Conservation (phyloP, 2,113 vertebrate genomes). For the Phasianus colchicus region DNA sequence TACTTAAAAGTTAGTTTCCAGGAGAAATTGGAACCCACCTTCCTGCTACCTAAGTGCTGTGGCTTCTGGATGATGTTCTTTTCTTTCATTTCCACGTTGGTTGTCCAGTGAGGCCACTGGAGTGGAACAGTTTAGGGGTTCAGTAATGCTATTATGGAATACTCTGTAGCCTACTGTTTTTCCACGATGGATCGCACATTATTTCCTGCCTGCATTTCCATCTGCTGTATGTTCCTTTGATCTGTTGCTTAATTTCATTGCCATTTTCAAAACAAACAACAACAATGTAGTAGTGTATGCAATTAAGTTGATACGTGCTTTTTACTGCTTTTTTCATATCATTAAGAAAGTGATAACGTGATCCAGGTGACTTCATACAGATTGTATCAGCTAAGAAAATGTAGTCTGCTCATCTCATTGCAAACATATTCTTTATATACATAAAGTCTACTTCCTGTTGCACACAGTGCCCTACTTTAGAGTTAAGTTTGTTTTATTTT, state of each 20-base stretch:
- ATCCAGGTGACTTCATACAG: not conserved
- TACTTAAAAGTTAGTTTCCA: not conserved
- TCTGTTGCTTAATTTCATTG: not conserved
- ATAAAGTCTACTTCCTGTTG: not conserved
- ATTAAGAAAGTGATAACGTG: not conserved
- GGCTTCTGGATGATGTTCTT: not conserved
- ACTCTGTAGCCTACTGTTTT: not conserved
- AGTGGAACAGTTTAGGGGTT: not conserved
- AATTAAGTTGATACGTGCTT: too few species aligned
- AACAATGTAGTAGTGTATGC: too few species aligned
- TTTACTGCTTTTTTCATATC: too few species aligned
- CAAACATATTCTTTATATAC: not conserved
- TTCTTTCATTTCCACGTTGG: not conserved
- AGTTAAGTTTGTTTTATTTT: not conserved
- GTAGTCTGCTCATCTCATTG: not conserved
- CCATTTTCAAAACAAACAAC: not conserved
- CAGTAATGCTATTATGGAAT: not conserved
- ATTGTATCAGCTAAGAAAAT: not conserved
- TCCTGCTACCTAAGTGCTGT: not conserved
- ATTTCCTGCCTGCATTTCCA: not conserved
- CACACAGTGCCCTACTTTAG: not conserved
- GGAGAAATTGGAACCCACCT: not conserved
- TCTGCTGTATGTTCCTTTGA: not conserved
- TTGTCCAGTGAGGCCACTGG: not conserved
- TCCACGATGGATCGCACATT: not conserved